Conservation (phyloP, 2,113 vertebrate genomes). For the Tor tambroides region DNA sequence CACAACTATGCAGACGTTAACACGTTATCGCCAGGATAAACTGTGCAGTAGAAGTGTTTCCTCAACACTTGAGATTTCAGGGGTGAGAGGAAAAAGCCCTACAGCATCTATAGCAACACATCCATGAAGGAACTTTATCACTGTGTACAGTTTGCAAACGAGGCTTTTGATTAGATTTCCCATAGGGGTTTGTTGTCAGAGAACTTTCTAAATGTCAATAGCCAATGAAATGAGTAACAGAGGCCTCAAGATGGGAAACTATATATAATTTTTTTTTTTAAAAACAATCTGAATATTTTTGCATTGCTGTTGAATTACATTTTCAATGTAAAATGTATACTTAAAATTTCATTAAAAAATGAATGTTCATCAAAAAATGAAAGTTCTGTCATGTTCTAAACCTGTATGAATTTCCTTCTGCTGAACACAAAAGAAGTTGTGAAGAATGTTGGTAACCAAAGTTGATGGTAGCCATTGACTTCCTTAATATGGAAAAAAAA, state of each 20-base stretch:
- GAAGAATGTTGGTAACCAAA: too few species aligned
- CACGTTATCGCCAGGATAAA: constrained; percentile 20
- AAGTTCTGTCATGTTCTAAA: background rate
- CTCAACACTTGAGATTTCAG: constrained; percentile 85
- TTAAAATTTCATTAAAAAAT: background rate
- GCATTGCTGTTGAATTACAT: too few species aligned
- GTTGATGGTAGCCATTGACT: too few species aligned
- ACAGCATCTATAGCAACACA: constrained; percentile 79
- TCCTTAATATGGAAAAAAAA: too few species aligned
- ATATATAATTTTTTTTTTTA: too few species aligned
- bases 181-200: constrained; percentile 21
- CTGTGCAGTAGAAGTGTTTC: constrained; percentile 75
- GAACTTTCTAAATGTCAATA: background rate
- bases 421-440: too few species aligned
- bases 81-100: constrained; percentile 77
- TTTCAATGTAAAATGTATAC: too few species aligned
- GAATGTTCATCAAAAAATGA: background rate
- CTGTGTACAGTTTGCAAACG: constrained; percentile 3
- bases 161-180: constrained; percentile 29
- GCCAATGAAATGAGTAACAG: background rate
- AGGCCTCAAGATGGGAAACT: background rate
- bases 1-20: background rate
- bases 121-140: constrained; percentile 74
- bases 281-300: too few species aligned
- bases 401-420: background rate